These are phyloP conservation scores for Siderastrea radians DNA, from an alignment of 92 coral and sea anemone species.

Conservation along the genomic window DNA sequence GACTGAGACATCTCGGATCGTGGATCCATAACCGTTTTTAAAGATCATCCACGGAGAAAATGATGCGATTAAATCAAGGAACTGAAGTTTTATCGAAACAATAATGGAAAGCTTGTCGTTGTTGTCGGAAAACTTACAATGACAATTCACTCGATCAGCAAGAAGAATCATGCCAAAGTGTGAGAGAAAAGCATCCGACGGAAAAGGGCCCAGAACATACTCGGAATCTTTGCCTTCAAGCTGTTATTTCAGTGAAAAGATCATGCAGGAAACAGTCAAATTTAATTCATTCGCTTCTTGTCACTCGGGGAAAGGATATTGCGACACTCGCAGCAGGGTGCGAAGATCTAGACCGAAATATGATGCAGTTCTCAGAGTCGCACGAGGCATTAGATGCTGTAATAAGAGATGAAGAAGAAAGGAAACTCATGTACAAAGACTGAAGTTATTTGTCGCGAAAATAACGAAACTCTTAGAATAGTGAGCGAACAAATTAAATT, in stretches of 20 bases:
- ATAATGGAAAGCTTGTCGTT: no score
- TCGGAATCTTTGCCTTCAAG: not conserved
- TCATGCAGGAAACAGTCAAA: constrained; percentile 47
- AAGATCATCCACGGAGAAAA: no score
- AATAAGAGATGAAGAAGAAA: constrained; percentile 19
- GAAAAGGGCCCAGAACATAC: not conserved
- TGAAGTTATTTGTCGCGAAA: constrained; percentile 13
- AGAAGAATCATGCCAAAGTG: not conserved
- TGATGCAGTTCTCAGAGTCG: not conserved
- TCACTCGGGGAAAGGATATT: constrained; percentile 21
- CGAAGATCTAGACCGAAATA: constrained; percentile 27
- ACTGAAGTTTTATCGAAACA: no score
- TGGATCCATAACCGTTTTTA: no score
- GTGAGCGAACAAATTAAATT: constrained; percentile 38
- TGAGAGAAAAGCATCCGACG: not conserved
- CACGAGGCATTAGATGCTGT: constrained; percentile 40
- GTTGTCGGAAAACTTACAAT: no score
- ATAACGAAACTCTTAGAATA: constrained; percentile 23
- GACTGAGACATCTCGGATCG: no score
- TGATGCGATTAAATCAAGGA: no score
- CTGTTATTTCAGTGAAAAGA: not conserved
- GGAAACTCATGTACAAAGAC: constrained; percentile 30
- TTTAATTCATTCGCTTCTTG: constrained; percentile 14
- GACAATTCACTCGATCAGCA: not conserved
- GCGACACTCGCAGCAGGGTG: constrained; percentile 23